Evolutionary conservation across 1,140 invertebrate genomes (phyloP).

Genomic region (Magallana gigas): DNA sequence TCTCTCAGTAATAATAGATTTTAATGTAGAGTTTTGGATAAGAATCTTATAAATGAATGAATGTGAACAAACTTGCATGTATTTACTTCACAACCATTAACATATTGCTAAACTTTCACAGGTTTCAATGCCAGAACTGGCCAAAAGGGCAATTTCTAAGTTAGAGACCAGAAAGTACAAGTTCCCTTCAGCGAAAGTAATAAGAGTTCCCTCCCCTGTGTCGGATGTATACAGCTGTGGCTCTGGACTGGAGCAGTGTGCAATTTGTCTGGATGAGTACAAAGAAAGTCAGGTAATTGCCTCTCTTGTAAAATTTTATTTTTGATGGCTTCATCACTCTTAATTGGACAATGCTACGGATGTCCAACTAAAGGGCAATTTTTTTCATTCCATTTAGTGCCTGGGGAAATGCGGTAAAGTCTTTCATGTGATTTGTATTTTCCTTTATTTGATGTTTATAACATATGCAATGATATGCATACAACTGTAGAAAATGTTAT

Average conservation of each 20-base stretch:
- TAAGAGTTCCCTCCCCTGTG: slow-evolving; percentile 57
- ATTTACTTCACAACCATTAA: too few relatives aligned
- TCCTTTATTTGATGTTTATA: neutral
- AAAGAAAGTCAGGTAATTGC: slow-evolving; percentile 72
- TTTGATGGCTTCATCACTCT: too few relatives aligned
- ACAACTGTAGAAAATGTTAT: neutral
- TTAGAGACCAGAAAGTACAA: slow-evolving; percentile 76
- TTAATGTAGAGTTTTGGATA: too few relatives aligned
- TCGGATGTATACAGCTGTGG: slow-evolving; percentile 65
- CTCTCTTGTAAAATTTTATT: neutral
- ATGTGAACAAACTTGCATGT: too few relatives aligned
- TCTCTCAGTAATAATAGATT: too few relatives aligned
- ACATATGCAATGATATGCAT: neutral
- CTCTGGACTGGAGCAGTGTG: slow-evolving; percentile 75
- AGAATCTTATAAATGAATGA: too few relatives aligned
- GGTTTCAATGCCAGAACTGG: slow-evolving; percentile 72
- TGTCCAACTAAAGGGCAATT: too few relatives aligned
- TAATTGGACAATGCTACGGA: too few relatives aligned
- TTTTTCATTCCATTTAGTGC: too few relatives aligned
- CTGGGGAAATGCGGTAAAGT: too few relatives aligned
- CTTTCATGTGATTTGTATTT: too few relatives aligned
- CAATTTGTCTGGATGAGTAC: slow-evolving; percentile 80
- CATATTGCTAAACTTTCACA: slow-evolving; percentile 45
- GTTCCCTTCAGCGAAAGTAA: slow-evolving; percentile 43
- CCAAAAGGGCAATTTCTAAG: slow-evolving; percentile 75